Evolutionary conservation across 2,797 vertebrate species (phyloP), one percentile per base, ranked within the genome.

Genomic region (Hippoglossus hippoglossus): DNA sequence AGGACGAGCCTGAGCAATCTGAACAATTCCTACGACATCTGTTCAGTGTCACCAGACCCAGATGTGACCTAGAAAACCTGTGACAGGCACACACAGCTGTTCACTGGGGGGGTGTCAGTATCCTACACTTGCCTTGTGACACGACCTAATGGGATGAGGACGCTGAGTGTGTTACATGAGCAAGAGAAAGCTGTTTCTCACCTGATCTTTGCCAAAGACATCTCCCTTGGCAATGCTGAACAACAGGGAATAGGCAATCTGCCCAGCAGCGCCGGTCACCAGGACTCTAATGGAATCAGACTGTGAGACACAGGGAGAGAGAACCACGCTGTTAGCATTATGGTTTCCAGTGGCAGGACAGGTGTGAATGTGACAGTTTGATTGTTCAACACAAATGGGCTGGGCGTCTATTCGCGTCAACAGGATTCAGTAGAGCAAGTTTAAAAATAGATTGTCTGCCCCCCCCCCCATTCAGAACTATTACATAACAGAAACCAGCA

Each of bases 201-300:
- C 98, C 98, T 99, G 97, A 65, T 98, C 96, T 92, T 96, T 97
- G 80, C 97, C 98, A 4, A 99, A 99, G 82, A 99, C 96, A 96
- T 98, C 96, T 52, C 98, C 98, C 85, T 98, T 99, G 82, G 97
- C 97, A 68, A 99, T 97, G 89, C 96, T 93, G 90, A 96, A 98
- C 70, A 99, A 88, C 78, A 99, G 90, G 1, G 98, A 99, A 87
- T 99, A 99, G 57, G 98, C 97, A 61, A 99, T 99, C 86, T 99
- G 97, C 69, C 98, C 98, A 11, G 98, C 98, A 72, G 98, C 97
- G 21, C 98, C 98, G 0, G 97, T 98, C 88, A 99, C 97, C 89
- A 99, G 94, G 78, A 98, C 96, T 95, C 89, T 92, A 87, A 98
- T 88, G 15, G 96, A 93, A 53, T 97, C 95, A 91, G 94, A 85